Evolutionary conservation across 2,888 invertebrate species (phyloP).

Genomic region (Sabatieria punctata): DNA sequence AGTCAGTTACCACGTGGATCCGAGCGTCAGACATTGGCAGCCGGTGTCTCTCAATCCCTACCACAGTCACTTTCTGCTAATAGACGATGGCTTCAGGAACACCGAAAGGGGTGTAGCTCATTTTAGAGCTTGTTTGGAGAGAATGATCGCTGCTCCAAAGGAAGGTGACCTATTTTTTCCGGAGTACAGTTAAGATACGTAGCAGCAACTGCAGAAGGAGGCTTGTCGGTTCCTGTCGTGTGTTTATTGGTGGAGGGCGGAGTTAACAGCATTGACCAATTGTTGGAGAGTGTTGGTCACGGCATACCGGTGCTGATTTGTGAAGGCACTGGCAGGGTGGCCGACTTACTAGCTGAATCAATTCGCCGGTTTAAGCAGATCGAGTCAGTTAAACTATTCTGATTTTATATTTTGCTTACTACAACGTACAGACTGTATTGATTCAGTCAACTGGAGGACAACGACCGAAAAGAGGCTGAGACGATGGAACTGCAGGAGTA

Average conservation of each 20-base stretch:
- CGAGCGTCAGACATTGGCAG: no score
- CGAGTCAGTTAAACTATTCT: conserved; percentile 6
- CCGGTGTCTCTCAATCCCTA: no score
- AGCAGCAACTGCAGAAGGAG: conserved; percentile 27
- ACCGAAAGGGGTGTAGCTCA: conserved; percentile 27
- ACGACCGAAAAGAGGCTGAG: no score
- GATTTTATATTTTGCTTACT: no score
- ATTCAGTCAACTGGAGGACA: no score
- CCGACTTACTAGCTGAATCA: conserved; percentile 30
- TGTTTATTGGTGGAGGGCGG: conserved; percentile 36
- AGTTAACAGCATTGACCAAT: conserved; percentile 31
- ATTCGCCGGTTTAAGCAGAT: conserved; percentile 22
- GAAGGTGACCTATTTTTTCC: conserved; percentile 9
- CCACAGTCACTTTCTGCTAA: no score
- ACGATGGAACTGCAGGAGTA: no score
- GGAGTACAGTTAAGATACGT: no score
- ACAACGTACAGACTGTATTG: no score
- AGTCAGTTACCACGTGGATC: no score
- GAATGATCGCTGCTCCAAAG: conserved; percentile 17
- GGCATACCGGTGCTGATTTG: conserved; percentile 35
- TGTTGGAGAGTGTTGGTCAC: conserved; percentile 27
- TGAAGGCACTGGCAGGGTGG: conserved; percentile 35
- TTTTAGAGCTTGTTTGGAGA: conserved; percentile 30
- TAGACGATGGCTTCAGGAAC: conserved; percentile 12
- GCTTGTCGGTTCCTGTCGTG: conserved; percentile 35